phyloP scores from a whole-genome alignment of 1,140 invertebrate genomes.

The Oncopeltus fasciatus region DNA sequence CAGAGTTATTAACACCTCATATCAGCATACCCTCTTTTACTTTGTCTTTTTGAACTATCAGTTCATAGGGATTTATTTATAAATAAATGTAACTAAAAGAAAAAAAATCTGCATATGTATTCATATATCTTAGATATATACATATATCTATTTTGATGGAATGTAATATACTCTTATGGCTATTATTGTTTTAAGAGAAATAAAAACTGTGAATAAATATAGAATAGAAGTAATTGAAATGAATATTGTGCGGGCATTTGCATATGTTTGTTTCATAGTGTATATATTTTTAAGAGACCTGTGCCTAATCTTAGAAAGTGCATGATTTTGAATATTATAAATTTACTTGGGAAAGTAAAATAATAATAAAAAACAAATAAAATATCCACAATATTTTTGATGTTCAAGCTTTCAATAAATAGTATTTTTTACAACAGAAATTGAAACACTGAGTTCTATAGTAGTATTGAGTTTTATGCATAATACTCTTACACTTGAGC shows the following conservation, averaged over 20 bases:
- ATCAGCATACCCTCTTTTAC: not conserved
- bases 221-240: not conserved
- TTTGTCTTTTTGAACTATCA: not conserved
- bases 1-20: not conserved
- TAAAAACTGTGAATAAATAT: not conserved
- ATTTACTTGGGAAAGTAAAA: not conserved
- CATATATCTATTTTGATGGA: slow-evolving; percentile 5
- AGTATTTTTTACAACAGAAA: too few relatives aligned
- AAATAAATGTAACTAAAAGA: not conserved
- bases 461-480: too few relatives aligned
- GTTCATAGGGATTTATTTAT: not conserved
- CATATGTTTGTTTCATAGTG: not conserved
- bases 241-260: not conserved
- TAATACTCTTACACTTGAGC: too few relatives aligned
- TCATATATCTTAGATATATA: not conserved
- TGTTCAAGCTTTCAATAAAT: too few relatives aligned
- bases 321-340: not conserved
- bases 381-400: slow-evolving; percentile 8
- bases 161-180: not conserved
- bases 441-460: too few relatives aligned
- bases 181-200: not conserved
- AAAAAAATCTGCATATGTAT: not conserved
- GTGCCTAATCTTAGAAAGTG: slow-evolving; percentile 4
- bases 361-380: not conserved
- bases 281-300: slow-evolving; percentile 1